These are phyloP conservation scores for Petaurus breviceps DNA, from an alignment of 2,113 vertebrate species.

Conservation along the genomic window DNA sequence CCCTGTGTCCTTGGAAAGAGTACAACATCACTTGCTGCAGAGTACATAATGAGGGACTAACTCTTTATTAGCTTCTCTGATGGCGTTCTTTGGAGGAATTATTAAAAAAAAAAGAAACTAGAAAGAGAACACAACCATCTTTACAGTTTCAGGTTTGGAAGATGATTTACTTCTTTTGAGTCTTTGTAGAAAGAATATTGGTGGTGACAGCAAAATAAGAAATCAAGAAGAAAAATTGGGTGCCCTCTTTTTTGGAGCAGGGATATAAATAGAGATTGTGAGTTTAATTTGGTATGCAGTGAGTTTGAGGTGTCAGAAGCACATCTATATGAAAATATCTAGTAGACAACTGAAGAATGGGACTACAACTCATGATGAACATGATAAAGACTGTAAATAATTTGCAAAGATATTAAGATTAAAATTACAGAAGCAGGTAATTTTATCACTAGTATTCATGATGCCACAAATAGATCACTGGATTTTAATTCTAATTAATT, in stretches of 20 bases:
- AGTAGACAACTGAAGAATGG: neutral
- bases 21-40: neutral
- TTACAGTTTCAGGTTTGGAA: neutral
- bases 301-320: neutral
- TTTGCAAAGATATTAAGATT: neutral
- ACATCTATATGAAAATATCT: neutral
- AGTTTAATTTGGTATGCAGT: neutral
- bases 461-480: neutral
- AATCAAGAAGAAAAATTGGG: neutral
- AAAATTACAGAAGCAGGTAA: neutral
- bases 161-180: neutral
- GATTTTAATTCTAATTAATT: slow-evolving; percentile 47
- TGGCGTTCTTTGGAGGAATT: slow-evolving; percentile 34
- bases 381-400: neutral
- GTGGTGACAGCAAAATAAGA: neutral
- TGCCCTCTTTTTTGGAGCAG: neutral
- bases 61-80: slow-evolving; percentile 22
- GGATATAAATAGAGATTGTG: neutral
- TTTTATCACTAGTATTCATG: neutral
- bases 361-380: neutral
- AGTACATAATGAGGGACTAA: slow-evolving; percentile 38
- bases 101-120: slow-evolving; percentile 26
- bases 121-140: neutral
- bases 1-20: slow-evolving; percentile 32
- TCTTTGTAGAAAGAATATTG: neutral